Conservation (phyloP, 1,140 invertebrate genomes). For the Philotrypesis tridentata region DNA sequence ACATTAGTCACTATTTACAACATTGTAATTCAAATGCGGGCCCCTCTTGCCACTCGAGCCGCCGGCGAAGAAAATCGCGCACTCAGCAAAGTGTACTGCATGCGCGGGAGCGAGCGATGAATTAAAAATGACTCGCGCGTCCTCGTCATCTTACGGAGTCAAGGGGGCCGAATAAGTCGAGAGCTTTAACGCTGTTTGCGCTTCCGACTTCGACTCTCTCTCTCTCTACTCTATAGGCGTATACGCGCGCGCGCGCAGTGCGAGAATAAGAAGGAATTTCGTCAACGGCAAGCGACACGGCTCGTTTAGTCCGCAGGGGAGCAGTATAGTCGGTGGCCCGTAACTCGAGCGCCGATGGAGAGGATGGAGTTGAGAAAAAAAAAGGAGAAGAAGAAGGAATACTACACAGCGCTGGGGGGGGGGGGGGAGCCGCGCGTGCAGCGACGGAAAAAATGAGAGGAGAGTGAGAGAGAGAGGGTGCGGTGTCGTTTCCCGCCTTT, state of each 20-base stretch:
- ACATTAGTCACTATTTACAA: not conserved
- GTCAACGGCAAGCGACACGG: conserved; percentile 39
- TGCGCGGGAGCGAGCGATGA: conserved; percentile 22
- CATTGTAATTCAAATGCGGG: not conserved
- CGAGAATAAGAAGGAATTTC: conserved; percentile 40
- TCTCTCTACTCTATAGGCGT: no score
- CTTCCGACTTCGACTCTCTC: not conserved
- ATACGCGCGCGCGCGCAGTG: not conserved
- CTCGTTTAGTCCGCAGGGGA: conserved; percentile 39
- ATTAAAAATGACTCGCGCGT: conserved; percentile 31
- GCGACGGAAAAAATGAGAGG: not conserved
- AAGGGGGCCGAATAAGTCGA: conserved; percentile 16
- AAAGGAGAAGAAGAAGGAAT: conserved; percentile 21
- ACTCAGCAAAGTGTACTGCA: not conserved
- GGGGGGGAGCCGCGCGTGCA: conserved; percentile 4
- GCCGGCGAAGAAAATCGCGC: not conserved
- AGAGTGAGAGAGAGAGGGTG: not conserved
- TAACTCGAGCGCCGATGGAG: conserved; percentile 28
- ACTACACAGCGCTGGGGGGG: no score
- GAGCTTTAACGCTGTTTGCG: conserved; percentile 33
- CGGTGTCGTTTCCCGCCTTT: conserved; percentile 28
- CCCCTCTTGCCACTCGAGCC: not conserved
- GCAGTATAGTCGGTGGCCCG: not conserved
- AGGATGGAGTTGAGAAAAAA: conserved; percentile 8
- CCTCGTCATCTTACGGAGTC: not conserved